Conservation (phyloP, 35 echinoderm and acorn worm genomes). For the Ptychodera flava region DNA sequence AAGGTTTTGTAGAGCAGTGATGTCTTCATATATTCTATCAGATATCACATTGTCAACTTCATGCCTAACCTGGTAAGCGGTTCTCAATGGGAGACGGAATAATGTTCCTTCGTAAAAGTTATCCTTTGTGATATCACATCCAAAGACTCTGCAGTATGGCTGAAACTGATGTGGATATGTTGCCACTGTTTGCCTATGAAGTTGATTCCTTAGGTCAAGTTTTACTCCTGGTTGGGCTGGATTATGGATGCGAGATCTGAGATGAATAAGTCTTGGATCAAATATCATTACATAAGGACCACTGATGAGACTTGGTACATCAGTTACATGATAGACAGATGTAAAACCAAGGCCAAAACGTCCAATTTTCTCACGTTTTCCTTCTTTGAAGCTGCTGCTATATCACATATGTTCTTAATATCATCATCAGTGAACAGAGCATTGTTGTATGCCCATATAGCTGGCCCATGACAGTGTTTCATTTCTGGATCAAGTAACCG, state of each 20-base stretch:
- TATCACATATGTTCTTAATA: constrained; percentile 52
- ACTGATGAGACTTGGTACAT: constrained; percentile 80
- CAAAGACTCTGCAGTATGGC: constrained; percentile 8
- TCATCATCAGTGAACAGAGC: constrained; percentile 60
- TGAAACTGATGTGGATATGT: background rate
- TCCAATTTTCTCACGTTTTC: constrained; percentile 50
- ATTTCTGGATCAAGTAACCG: constrained; percentile 52
- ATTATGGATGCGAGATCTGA: background rate
- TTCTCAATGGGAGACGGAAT: background rate
- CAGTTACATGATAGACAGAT: constrained; percentile 84
- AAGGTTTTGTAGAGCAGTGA: background rate
- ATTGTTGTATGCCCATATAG: constrained; percentile 88
- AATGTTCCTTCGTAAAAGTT: background rate
- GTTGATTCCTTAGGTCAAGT: background rate
- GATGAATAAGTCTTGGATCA: constrained; percentile 57
- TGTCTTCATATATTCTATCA: background rate
- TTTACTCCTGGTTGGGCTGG: background rate
- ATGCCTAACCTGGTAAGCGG: background rate
- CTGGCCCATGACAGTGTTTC: constrained; percentile 62
- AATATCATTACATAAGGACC: constrained; percentile 45
- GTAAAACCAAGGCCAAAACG: constrained; percentile 84
- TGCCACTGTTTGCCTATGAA: background rate
- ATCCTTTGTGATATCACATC: background rate
- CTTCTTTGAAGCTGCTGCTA: constrained; percentile 57
- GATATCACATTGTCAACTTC: background rate